Evolutionary conservation across 2,888 invertebrate genomes (phyloP).

Genomic region (Andricus curvator): DNA sequence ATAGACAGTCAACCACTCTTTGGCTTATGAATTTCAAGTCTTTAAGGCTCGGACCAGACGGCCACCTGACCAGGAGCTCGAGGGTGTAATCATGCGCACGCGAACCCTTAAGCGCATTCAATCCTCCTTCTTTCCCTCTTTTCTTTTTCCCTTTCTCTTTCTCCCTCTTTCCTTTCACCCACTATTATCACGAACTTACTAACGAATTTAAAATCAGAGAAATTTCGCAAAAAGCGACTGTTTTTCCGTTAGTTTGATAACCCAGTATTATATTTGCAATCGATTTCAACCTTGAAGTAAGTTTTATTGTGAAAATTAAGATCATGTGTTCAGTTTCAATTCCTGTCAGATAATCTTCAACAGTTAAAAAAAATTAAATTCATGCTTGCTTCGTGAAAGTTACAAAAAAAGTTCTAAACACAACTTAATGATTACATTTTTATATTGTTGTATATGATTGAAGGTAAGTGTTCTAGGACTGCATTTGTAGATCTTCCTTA

Average conservation of each 20-base stretch:
- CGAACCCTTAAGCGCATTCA: conserved; percentile 61
- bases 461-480: neutral
- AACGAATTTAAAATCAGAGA: neutral
- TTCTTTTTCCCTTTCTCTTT: conserved; percentile 48
- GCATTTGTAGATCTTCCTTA: neutral
- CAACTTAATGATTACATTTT: neutral
- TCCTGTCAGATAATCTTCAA: too few relatives aligned
- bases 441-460: neutral
- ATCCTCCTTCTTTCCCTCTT: conserved; percentile 22
- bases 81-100: conserved; percentile 73
- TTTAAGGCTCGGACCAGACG: conserved; percentile 61
- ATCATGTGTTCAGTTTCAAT: too few relatives aligned
- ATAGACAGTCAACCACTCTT: conserved; percentile 51
- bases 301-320: too few relatives aligned
- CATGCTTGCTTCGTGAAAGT: too few relatives aligned
- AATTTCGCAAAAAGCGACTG: neutral
- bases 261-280: too few relatives aligned
- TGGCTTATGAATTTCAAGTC: conserved; percentile 64
- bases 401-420: neutral
- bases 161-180: conserved; percentile 41
- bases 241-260: too few relatives aligned
- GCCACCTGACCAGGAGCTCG: conserved; percentile 71
- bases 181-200: conserved; percentile 2
- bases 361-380: too few relatives aligned
- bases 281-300: neutral